phyloP scores from a whole-genome alignment of 1,140 invertebrate genomes.

The Mactra quadrangularis region DNA sequence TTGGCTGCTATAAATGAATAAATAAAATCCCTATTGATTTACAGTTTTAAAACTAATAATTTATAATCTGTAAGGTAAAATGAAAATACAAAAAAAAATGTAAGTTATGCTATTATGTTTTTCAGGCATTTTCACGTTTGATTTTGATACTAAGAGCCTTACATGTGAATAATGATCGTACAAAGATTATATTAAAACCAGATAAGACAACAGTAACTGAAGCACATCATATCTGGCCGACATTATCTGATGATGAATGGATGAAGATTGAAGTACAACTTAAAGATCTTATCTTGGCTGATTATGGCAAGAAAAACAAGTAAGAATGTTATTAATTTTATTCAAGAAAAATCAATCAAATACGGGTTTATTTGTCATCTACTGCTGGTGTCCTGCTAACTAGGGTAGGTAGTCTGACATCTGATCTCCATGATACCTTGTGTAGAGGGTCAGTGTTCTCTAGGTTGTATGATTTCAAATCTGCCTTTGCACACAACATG shows the following conservation, averaged over 20 bases:
- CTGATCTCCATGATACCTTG: too few relatives aligned
- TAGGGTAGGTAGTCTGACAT: too few relatives aligned
- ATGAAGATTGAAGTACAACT: slow-evolving; percentile 98
- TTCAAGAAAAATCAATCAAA: too few relatives aligned
- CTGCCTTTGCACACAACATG: too few relatives aligned
- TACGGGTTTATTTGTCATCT: too few relatives aligned
- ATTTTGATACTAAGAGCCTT: slow-evolving; percentile 98
- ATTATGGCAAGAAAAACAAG: slow-evolving; percentile 99
- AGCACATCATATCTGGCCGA: slow-evolving; percentile 99
- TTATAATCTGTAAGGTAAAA: too few relatives aligned
- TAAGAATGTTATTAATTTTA: slow-evolving; percentile 81
- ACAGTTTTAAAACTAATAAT: too few relatives aligned
- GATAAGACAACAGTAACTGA: slow-evolving; percentile 99
- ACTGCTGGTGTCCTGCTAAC: too few relatives aligned
- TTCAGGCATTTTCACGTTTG: slow-evolving; percentile 96
- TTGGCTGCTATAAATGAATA: too few relatives aligned
- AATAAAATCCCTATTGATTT: too few relatives aligned
- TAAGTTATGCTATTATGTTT: slow-evolving; percentile 21
- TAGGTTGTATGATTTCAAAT: neutral
- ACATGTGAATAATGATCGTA: slow-evolving; percentile 99
- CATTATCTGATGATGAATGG: slow-evolving; percentile 99
- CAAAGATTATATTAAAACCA: slow-evolving; percentile 99
- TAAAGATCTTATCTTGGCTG: slow-evolving; percentile 99
- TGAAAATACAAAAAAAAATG: too few relatives aligned
- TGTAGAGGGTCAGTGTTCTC: too few relatives aligned